Conservation (phyloP, 1,140 invertebrate species). For the Chrysomallon squamiferum region DNA sequence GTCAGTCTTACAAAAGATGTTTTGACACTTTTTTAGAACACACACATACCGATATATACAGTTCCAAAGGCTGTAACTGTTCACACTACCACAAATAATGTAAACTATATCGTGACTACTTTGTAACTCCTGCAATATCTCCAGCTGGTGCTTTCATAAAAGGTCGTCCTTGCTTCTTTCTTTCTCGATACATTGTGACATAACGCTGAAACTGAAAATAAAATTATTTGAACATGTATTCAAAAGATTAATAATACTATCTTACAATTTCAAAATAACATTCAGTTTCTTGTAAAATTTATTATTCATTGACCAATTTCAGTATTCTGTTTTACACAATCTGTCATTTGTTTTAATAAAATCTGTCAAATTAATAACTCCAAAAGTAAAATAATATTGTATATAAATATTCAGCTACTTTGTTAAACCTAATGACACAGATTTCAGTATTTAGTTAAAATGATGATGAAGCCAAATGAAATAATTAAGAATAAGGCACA, state of each 20-base stretch:
- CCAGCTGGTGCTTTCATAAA: not conserved
- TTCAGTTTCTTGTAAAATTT: not conserved
- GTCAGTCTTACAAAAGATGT: too few relatives aligned
- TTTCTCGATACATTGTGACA: not conserved
- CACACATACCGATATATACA: too few relatives aligned
- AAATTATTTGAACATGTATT: too few relatives aligned
- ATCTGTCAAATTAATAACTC: not conserved
- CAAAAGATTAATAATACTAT: not conserved
- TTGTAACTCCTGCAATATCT: not conserved
- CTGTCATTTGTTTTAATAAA: not conserved
- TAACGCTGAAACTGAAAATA: constrained; percentile 1
- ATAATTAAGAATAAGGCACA: too few relatives aligned
- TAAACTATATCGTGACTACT: not conserved
- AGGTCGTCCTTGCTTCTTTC: constrained; percentile 3
- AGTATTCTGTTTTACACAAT: not conserved
- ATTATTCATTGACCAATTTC: not conserved
- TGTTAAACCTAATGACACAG: too few relatives aligned
- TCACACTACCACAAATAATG: too few relatives aligned
- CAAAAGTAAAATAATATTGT: not conserved
- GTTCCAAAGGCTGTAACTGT: too few relatives aligned
- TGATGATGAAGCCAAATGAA: too few relatives aligned
- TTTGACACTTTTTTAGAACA: too few relatives aligned
- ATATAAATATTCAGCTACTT: too few relatives aligned
- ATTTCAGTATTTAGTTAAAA: too few relatives aligned
- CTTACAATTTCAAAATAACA: not conserved